These are phyloP conservation scores for Betta splendens DNA, from an alignment of 2,797 vertebrate genomes.

Conservation along the genomic window DNA sequence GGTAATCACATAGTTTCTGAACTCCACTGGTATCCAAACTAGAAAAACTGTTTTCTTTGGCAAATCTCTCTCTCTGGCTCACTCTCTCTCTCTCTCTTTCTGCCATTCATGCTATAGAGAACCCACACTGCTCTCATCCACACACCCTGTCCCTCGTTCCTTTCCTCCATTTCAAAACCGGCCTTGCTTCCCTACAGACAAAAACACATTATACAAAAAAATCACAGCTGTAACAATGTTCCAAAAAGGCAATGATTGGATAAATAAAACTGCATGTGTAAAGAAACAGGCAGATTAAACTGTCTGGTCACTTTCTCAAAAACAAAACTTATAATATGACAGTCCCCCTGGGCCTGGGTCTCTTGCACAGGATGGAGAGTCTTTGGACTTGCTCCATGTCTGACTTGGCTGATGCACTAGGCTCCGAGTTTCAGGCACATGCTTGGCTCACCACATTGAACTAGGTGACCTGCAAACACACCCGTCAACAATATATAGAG, in stretches of 20 bases:
- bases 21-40: slow-evolving; percentile 68
- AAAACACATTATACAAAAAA: slow-evolving; percentile 54
- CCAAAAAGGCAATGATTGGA: slow-evolving; percentile 33
- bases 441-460: slow-evolving; percentile 54
- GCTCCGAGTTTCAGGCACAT: slow-evolving; percentile 50
- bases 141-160: slow-evolving; percentile 29
- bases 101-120: slow-evolving; percentile 54
- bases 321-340: slow-evolving; percentile 50
- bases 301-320: slow-evolving; percentile 44
- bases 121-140: slow-evolving; percentile 39
- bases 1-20: slow-evolving; percentile 75
- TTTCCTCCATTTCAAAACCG: slow-evolving; percentile 53
- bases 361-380: slow-evolving; percentile 22
- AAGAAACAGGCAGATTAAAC: slow-evolving; percentile 22
- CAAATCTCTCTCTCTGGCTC: slow-evolving; percentile 58
- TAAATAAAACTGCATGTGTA: slow-evolving; percentile 18
- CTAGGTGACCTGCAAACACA: slow-evolving; percentile 34
- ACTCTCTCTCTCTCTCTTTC: slow-evolving; percentile 28
- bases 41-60: slow-evolving; percentile 77
- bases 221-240: slow-evolving; percentile 13
- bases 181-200: slow-evolving; percentile 36
- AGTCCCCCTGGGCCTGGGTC: slow-evolving; percentile 41
- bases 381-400: slow-evolving; percentile 43
- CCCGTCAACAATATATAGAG: slow-evolving; percentile 46
- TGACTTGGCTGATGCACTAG: slow-evolving; percentile 37